Percentiles rank a stretch among this genome's conserved stretches.
Evolutionary conservation across 1,140 invertebrate species (phyloP).

Genomic region (Drosophila sp.): DNA sequence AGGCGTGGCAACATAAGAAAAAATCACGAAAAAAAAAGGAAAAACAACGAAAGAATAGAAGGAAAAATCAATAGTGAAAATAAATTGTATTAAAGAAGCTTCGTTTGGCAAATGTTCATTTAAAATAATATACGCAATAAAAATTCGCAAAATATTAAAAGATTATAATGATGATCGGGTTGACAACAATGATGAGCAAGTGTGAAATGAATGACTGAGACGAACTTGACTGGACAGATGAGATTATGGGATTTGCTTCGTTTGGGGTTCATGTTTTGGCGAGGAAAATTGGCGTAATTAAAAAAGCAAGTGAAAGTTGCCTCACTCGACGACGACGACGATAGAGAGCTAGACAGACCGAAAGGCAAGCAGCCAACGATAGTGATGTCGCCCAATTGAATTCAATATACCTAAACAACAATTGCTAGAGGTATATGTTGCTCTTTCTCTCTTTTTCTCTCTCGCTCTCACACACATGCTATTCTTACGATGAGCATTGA

Average conservation of each 20-base stretch:
- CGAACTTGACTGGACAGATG: conserved; percentile 19
- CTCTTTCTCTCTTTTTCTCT: neutral
- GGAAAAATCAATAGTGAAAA: conserved; percentile 41
- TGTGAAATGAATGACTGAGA: conserved; percentile 12
- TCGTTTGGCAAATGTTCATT: conserved; percentile 28
- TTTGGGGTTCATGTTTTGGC: neutral
- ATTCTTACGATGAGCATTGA: conserved; percentile 34
- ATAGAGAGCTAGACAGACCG: conserved; percentile 1
- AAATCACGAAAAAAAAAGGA: conserved; percentile 28
- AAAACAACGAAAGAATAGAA: conserved; percentile 19
- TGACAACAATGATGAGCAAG: conserved; percentile 31
- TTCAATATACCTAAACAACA: conserved; percentile 47
- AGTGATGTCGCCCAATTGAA: conserved; percentile 50
- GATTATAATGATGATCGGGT: neutral
- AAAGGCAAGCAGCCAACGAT: conserved; percentile 16
- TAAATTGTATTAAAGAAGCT: conserved; percentile 39
- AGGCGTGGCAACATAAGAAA: conserved; percentile 42
- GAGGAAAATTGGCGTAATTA: conserved; percentile 37
- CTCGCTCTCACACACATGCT: neutral
- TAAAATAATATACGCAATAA: conserved; percentile 10
- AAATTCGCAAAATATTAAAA: conserved; percentile 28
- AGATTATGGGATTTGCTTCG: conserved; percentile 35
- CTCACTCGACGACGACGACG: neutral
- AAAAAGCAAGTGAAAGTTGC: conserved; percentile 67
- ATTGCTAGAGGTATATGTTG: conserved; percentile 2